Percentiles rank a stretch among this genome's conserved stretches.
Evolutionary conservation across 1,140 invertebrate species (phyloP).

Genomic region (Dendroctonus ponderosae): DNA sequence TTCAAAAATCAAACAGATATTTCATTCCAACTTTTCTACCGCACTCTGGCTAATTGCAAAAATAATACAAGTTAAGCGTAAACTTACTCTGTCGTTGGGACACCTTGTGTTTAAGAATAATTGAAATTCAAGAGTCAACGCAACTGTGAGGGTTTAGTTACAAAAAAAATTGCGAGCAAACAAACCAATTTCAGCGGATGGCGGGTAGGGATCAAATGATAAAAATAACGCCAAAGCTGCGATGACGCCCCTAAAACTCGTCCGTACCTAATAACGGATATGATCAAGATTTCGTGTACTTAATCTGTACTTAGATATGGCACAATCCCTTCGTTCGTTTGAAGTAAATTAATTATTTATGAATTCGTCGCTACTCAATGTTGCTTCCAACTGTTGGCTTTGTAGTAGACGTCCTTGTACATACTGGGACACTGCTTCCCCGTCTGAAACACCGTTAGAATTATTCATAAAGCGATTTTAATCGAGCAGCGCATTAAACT

Average conservation of each 20-base stretch:
- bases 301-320: constrained; percentile 27
- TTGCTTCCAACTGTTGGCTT: constrained; percentile 73
- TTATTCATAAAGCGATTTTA: no score
- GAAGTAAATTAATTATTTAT: constrained; percentile 7
- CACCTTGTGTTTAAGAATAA: no score
- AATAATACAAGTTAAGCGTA: no score
- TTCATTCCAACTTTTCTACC: no score
- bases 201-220: no score
- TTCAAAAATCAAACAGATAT: no score
- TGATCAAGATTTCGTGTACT: constrained; percentile 3
- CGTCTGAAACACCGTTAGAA: neutral
- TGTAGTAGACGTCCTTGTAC: constrained; percentile 84
- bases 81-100: no score
- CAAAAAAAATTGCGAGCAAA: no score
- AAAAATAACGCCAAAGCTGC: neutral
- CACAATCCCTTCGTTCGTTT: constrained; percentile 21
- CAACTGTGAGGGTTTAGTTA: no score
- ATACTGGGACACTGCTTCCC: constrained; percentile 81
- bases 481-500: neutral
- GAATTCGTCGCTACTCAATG: constrained; percentile 51
- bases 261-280: constrained; percentile 3
- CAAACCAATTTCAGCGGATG: no score
- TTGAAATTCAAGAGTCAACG: no score
- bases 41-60: no score
- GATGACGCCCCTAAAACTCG: neutral